phyloP scores from a whole-genome alignment of 1,140 invertebrate species.

The Hestina assimilis region DNA sequence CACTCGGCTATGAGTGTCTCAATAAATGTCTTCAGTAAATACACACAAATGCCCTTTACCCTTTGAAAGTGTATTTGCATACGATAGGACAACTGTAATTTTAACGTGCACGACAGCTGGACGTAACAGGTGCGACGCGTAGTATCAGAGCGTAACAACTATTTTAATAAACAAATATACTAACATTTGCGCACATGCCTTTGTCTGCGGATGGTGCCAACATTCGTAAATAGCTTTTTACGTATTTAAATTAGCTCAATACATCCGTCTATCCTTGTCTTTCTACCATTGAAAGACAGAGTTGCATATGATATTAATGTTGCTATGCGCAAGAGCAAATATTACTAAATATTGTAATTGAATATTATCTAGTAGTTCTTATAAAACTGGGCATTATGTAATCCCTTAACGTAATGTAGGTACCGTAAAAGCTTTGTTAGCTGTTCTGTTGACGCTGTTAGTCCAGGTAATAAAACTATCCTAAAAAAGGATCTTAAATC shows the following conservation, averaged over 20 bases:
- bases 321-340: background rate
- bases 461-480: conserved; percentile 12
- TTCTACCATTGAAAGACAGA: background rate
- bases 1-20: too few relatives aligned
- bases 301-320: background rate
- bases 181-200: conserved; percentile 22
- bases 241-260: conserved; percentile 5
- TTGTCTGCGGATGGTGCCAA: conserved; percentile 26
- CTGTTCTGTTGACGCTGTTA: background rate
- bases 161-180: conserved; percentile 32
- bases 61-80: background rate
- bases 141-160: conserved; percentile 29
- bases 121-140: conserved; percentile 38
- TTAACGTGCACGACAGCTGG: conserved; percentile 38
- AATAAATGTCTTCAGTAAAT: too few relatives aligned
- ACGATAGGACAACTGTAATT: conserved; percentile 9
- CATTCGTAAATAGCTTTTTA: conserved; percentile 18
- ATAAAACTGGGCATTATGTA: too few relatives aligned
- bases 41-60: background rate
- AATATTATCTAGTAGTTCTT: too few relatives aligned
- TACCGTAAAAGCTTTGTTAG: too few relatives aligned
- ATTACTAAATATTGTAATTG: too few relatives aligned
- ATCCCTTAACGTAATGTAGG: too few relatives aligned
- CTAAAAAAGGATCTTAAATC: conserved; percentile 8
- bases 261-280: conserved; percentile 1